Evolutionary conservation across 2,113 vertebrate species (phyloP), one percentile per base, ranked within the genome.

Genomic region (Cettia cetti): DNA sequence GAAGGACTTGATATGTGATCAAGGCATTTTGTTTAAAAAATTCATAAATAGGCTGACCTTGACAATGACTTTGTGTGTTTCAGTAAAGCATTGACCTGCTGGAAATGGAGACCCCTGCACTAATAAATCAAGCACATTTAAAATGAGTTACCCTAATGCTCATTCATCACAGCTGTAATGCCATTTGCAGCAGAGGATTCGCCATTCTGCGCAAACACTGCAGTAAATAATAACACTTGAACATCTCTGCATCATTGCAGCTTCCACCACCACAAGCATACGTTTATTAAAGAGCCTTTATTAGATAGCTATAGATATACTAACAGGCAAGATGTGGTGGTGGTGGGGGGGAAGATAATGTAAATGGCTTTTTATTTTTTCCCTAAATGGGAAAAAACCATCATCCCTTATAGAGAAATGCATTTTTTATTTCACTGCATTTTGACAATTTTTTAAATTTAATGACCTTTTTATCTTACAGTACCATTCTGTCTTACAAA

Each of bases 91-190:
- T 97, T 99, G 99, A 99, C 99, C 99, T 99, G 99, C 99, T 99
- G 99, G 98, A 99, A 99, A 99, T 99, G 98, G 99, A 99, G 99
- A 99, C 99, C 98, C 96, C 98, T 89, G 92, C 70, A 97, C 98
- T 99, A 99, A 99, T 99, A 99, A 99, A 99, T 99, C 99, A 99
- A 99, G 98, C 98, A 98, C 98, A 98, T 99, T 99, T 99, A 99
- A 99, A 99, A 99, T 99, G 99, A 99, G 99, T 99, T 99, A 99
- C 98, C 99, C 99, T 99, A 99, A 99, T 99, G 99, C 99, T 99
- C 99, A 99, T 99, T 99, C 98, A 99, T 99, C 99, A 99, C 98
- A 60, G 98, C 98, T 97, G 98, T 99, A 99, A 99, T 99, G 99
- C 99, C 99, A 99, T 99, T 99, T 99, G 99, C 98, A 98, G 98